Conservation (phyloP, 2,797 vertebrate species). For the Phalanger gymnotis region DNA sequence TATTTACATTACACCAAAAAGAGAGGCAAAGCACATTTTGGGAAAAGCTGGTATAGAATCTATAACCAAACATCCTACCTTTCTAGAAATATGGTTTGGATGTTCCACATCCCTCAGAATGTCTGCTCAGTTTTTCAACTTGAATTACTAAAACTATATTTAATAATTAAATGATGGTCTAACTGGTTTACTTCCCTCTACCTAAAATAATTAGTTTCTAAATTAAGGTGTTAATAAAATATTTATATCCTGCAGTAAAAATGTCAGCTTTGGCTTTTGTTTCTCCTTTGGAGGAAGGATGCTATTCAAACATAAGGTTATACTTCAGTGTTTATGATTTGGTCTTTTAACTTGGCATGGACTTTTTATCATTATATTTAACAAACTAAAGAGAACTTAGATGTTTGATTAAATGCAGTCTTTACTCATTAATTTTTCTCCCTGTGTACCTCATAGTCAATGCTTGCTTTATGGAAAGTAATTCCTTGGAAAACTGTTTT, state of each 20-base stretch:
- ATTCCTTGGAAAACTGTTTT: neutral
- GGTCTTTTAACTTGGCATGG: neutral
- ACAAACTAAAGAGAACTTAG: slow-evolving; percentile 11
- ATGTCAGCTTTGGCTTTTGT: neutral
- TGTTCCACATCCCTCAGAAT: neutral
- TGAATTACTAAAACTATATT: neutral
- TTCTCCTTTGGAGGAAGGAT: neutral
- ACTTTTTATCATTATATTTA: neutral
- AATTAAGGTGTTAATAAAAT: neutral
- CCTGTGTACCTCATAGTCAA: neutral
- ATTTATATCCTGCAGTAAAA: neutral
- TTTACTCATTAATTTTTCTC: neutral
- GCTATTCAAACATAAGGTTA: neutral
- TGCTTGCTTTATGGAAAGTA: slow-evolving; percentile 18
- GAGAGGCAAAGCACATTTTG: neutral
- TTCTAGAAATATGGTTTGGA: neutral
- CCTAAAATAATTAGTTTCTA: neutral
- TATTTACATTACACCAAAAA: neutral
- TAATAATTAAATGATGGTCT: neutral
- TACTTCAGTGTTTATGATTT: neutral
- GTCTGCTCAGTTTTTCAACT: neutral
- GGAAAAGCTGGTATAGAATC: neutral
- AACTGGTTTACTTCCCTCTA: neutral
- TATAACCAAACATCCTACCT: neutral
- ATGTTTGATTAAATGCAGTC: neutral